A percentile compares a stretch with the other conserved stretches of the same genome.
Evolutionary conservation across 2,888 invertebrate genomes (phyloP).

Genomic region (Hydroisotoma schaefferi): DNA sequence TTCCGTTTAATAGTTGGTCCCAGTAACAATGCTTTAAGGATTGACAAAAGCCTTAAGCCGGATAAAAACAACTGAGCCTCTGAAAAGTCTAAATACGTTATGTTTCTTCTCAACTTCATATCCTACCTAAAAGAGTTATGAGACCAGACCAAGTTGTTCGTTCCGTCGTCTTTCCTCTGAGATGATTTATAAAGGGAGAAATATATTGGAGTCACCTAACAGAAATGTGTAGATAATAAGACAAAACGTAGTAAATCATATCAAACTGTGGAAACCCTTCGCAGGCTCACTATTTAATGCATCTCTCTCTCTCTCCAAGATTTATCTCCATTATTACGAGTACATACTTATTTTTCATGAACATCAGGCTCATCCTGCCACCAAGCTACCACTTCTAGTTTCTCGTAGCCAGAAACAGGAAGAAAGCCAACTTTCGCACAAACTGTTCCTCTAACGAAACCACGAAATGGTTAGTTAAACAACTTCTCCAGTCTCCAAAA

Average conservation of each 20-base stretch:
- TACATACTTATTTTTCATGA: slow-evolving; percentile 18
- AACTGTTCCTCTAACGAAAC: background rate
- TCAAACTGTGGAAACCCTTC: slow-evolving; percentile 34
- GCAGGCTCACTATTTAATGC: slow-evolving; percentile 33
- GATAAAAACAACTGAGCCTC: too few species aligned
- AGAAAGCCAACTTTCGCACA: background rate
- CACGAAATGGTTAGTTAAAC: too few species aligned
- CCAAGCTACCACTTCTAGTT: background rate
- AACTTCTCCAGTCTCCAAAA: too few species aligned
- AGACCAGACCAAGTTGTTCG: slow-evolving; percentile 11
- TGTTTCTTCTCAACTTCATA: slow-evolving; percentile 3
- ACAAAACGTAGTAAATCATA: slow-evolving; percentile 47
- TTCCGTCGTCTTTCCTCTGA: slow-evolving; percentile 22
- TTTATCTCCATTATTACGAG: slow-evolving; percentile 35
- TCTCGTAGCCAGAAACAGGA: background rate
- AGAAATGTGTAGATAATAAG: slow-evolving; percentile 47
- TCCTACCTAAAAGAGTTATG: slow-evolving; percentile 13
- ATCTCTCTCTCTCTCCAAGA: slow-evolving; percentile 29
- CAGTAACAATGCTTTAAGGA: too few species aligned
- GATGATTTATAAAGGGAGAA: slow-evolving; percentile 44
- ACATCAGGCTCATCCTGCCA: background rate
- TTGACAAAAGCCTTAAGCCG: background rate
- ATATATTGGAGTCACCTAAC: slow-evolving; percentile 37
- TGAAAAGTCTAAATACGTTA: background rate
- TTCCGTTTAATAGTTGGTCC: too few species aligned